phyloP scores from a whole-genome alignment of 2,797 vertebrate species.

The Galago senegalensis region DNA sequence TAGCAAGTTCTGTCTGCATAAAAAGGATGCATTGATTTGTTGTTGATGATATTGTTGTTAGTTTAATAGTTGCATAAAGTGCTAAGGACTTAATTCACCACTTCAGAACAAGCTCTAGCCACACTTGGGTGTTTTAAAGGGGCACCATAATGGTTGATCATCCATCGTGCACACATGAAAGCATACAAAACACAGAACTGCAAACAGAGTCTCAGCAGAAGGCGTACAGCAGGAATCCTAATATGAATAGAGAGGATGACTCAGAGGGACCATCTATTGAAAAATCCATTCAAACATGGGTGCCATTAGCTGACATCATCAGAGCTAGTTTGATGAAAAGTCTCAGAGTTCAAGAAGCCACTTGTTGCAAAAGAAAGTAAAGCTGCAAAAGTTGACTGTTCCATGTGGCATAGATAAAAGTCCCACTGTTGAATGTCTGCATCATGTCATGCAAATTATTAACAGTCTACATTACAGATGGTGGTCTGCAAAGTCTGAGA shows the following conservation, averaged over 20 bases:
- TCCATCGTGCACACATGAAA: not conserved
- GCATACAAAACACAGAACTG: not conserved
- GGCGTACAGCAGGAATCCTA: not conserved
- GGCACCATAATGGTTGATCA: not conserved
- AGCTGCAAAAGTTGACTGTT: not conserved
- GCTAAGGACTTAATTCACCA: not conserved
- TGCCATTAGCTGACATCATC: constrained; percentile 2
- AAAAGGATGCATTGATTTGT: not conserved
- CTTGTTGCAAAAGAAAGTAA: not conserved
- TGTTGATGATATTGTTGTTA: not conserved
- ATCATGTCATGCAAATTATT: not conserved
- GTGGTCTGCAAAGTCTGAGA: not conserved
- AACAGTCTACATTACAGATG: not conserved
- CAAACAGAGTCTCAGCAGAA: not conserved
- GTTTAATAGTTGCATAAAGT: not conserved
- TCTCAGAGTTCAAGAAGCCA: constrained; percentile 27
- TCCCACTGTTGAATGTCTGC: not conserved
- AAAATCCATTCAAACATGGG: not conserved
- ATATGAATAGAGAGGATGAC: not conserved
- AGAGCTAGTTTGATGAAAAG: not conserved
- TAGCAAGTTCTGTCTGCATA: not conserved
- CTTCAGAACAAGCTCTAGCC: not conserved
- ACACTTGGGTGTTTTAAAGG: not conserved
- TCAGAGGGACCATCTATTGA: not conserved
- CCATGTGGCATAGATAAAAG: not conserved